Conservation (phyloP, 2,113 vertebrate genomes). For the Sylvilagus bachmani region DNA sequence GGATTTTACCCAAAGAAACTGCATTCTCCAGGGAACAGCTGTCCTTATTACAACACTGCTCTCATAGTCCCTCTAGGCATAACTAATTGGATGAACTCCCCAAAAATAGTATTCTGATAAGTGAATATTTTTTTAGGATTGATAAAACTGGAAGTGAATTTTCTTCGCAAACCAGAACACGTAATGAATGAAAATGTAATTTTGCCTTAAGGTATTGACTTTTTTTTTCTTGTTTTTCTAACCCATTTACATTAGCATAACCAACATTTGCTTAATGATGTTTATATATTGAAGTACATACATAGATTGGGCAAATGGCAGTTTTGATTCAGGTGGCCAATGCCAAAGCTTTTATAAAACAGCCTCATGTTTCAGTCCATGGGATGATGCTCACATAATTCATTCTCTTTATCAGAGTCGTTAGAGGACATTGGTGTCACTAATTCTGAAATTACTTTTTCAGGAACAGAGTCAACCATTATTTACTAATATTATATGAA, state of each 20-base stretch:
- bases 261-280: neutral
- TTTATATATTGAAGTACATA: neutral
- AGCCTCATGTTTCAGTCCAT: neutral
- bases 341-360: neutral
- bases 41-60: neutral
- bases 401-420: neutral
- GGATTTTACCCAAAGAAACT: neutral
- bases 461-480: neutral
- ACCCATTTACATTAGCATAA: neutral
- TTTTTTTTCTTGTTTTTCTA: constrained; percentile 2
- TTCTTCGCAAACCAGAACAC: neutral
- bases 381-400: neutral
- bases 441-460: neutral
- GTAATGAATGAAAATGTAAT: neutral
- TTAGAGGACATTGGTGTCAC: neutral
- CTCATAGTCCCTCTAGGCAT: neutral
- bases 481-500: neutral
- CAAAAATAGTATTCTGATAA: constrained; percentile 6
- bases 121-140: neutral
- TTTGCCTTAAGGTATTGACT: neutral
- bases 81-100: constrained; percentile 39
- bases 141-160: neutral
- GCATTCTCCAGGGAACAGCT: neutral
- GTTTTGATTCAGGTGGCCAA: neutral
- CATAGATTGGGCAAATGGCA: neutral